Percentiles rank a stretch among this genome's conserved stretches.
Evolutionary conservation across 1,140 invertebrate species (phyloP).

Genomic region (Gerris buenoi): DNA sequence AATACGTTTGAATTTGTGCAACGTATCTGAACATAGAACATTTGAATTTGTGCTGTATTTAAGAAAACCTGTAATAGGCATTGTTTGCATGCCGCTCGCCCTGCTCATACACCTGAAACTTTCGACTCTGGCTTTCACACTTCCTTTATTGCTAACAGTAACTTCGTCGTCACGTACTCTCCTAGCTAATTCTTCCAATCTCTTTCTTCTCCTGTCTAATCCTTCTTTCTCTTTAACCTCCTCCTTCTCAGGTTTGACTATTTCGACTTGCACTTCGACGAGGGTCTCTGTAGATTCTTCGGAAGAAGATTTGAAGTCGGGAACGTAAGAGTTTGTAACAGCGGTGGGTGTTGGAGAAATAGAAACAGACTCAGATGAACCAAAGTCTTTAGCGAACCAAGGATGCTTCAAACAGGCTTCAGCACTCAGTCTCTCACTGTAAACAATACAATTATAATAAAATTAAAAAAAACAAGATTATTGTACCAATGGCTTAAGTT

Average conservation of each 20-base stretch:
- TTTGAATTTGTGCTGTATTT: slow-evolving; percentile 8
- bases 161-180: background rate
- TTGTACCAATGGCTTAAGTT: too few species aligned
- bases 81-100: slow-evolving; percentile 33
- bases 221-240: slow-evolving; percentile 23
- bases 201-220: slow-evolving; percentile 19
- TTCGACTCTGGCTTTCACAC: slow-evolving; percentile 22
- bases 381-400: slow-evolving; percentile 34
- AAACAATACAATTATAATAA: too few species aligned
- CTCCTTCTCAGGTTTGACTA: slow-evolving; percentile 10
- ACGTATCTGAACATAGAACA: slow-evolving; percentile 18
- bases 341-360: background rate
- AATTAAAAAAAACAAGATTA: too few species aligned
- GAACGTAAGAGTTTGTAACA: background rate
- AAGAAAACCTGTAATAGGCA: slow-evolving; percentile 30
- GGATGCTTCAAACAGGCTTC: slow-evolving; percentile 44
- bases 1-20: slow-evolving; percentile 35
- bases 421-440: slow-evolving; percentile 42
- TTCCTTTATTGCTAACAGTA: slow-evolving; percentile 7
- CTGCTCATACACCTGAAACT: slow-evolving; percentile 20
- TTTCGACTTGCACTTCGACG: slow-evolving; percentile 19
- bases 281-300: background rate
- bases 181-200: background rate
- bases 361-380: slow-evolving; percentile 9
- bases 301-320: slow-evolving; percentile 1